These are phyloP conservation scores for Ovibos moschatus DNA, from an alignment of 2,113 vertebrate genomes.

Conservation along the genomic window DNA sequence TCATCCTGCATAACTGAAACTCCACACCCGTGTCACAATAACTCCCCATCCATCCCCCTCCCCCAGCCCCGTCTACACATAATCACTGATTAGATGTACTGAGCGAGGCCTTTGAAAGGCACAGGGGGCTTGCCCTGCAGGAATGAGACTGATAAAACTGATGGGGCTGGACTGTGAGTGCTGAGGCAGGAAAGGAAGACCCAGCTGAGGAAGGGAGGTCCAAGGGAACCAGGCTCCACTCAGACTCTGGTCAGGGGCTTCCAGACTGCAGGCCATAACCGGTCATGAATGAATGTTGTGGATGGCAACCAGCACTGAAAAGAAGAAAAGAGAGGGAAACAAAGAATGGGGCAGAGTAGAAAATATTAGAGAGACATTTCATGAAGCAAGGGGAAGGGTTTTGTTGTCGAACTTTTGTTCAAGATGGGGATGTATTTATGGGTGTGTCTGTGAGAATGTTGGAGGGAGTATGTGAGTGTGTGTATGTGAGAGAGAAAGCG, in stretches of 20 bases:
- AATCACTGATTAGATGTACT: neutral
- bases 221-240: neutral
- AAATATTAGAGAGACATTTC: neutral
- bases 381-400: neutral
- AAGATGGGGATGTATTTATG: neutral
- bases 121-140: neutral
- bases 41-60: neutral
- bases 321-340: neutral
- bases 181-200: neutral
- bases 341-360: neutral
- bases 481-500: neutral
- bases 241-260: neutral
- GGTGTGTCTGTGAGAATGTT: neutral
- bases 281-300: neutral
- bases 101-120: neutral
- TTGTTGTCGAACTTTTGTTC: neutral
- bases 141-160: neutral
- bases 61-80: fast-evolving
- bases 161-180: neutral
- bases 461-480: neutral
- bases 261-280: neutral
- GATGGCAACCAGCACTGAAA: neutral
- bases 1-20: neutral
- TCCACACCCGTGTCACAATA: neutral
- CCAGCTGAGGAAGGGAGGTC: neutral